Evolutionary conservation across 30 jellyfish, hydroid and myxozoan genomes (phyloP), one percentile per base, ranked within the genome.

Genomic region (Aurelia sp.): DNA sequence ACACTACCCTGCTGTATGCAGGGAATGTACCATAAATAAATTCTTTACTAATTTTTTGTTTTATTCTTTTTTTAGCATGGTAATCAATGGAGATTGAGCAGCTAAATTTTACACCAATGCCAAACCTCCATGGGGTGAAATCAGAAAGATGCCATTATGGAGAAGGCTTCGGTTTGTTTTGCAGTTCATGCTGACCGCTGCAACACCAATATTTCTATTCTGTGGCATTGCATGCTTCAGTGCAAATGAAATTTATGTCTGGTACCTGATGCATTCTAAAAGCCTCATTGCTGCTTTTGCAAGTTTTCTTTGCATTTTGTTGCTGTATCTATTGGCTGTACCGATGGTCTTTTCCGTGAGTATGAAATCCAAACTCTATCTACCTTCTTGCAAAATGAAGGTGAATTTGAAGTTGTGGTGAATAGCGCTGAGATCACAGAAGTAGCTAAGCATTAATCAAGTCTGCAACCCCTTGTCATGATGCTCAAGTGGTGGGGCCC

Each of bases 191-290:
- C 15, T 81, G 62, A 37, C 63, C 12, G 20, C 69, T 20, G 31
- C 55, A 13, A 40, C 84, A 11, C 76, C 84, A 15, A 27, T 68
- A 19, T 17, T 81, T 20, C 83, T 81, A 51, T 30, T 68, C 48
- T 27, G 79, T 66, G 91, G 91, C 13, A 17, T 66, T 19, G 16
- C 55, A 7, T 67, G 48, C 27, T 40, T 81, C 21, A 53, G 81
- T 57, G 40, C 58, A 13, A 81, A 81, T 81, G 91, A 81, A 7
- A 23, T 68, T 12, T 81, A 68, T 16, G 66, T 81, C 59, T 81
- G 91, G 91, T 81, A 81, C 31, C 69, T 81, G 77, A 81, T 81
- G 91, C 91, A 81, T 69, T 16, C 82, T n/a, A 66, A 55, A 41
- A 81, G 91, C 51, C 82, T 81, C 2, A 6, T 81, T 55, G 79